Evolutionary conservation across 2,797 vertebrate species (phyloP), one percentile per base, ranked within the genome.

Genomic region (Anolis apletophallus): DNA sequence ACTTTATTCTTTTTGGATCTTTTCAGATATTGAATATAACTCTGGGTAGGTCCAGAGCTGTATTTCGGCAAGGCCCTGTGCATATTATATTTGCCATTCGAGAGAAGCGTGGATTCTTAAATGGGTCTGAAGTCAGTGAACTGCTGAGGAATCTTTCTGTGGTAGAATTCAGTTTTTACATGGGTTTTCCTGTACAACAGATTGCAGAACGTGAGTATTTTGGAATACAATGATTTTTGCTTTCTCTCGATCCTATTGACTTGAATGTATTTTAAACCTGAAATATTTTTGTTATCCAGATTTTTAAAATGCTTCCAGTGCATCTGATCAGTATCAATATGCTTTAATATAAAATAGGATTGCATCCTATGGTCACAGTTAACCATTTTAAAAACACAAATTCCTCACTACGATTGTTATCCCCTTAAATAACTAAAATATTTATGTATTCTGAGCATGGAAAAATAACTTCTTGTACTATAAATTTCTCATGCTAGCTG

Each of bases 161-260:
- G 91, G 99, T 99, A 57, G 99, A 99, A 95, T 99, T 99, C 97
- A 99, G 98, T 93, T 99, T 98, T 96, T 99, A 98, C 84, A 90
- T 99, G 71, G 98, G 98, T 13, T 99, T 98, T 94, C 99, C 99
- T 0, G 97, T 96, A 69, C 96, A 98, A 88, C 98, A 99, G 93
- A 97, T 99, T 0, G 98, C 99, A 55, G 99, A 99, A 92, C 98
- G 99, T 99, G 96, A 94, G 98, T 96, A 86, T 46, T 36, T 19
- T 67, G 1, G 46, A 69, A 69, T 3, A 29, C 1, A 46, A 2
- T 16, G 61, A 64, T 52, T 61, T 26, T n/a, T 61, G 36, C 32
- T 83, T 76, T 57, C 17, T 32, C 9, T 14, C 64, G 23, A 46
- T 6, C 26, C 9, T 34, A 1, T 1, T 54, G 13, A 1, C 19